Evolutionary conservation across 2,797 vertebrate species (phyloP).

Genomic region (Xenopus petersii): DNA sequence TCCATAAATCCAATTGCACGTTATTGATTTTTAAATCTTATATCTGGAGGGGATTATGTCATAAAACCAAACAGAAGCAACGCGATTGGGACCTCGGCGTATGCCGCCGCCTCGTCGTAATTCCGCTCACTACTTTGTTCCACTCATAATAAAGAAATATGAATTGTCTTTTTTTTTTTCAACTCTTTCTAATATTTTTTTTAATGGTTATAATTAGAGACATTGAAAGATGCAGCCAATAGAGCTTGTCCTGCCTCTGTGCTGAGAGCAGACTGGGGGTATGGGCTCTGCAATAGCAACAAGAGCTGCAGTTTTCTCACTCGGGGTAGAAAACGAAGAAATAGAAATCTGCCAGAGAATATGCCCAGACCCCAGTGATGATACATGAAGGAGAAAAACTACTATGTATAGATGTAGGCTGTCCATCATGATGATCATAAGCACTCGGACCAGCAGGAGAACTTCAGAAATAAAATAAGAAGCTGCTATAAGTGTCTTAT

Average conservation of each 20-base stretch:
- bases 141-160: conserved; percentile 14
- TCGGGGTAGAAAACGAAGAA: too few species aligned
- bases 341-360: too few species aligned
- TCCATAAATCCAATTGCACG: conserved; percentile 47
- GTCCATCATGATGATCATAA: too few species aligned
- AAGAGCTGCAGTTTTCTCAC: too few species aligned
- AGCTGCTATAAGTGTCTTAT: too few species aligned
- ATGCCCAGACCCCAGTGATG: too few species aligned
- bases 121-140: conserved; percentile 17
- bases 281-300: too few species aligned
- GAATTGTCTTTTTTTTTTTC: conserved; percentile 29
- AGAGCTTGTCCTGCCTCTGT: not conserved
- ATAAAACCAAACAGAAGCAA: conserved; percentile 42
- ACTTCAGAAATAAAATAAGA: too few species aligned
- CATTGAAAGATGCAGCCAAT: conserved; percentile 3
- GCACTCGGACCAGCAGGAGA: too few species aligned
- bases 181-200: conserved; percentile 26
- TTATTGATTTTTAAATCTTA: conserved; percentile 51
- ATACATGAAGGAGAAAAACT: too few species aligned
- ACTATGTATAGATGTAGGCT: too few species aligned
- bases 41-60: conserved; percentile 48
- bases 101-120: conserved; percentile 14
- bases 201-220: conserved; percentile 37
- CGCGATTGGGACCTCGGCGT: conserved; percentile 20
- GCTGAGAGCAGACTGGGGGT: not conserved